These are phyloP conservation scores for Mesochorus sp. DNA, from an alignment of 2,888 invertebrate species.

Conservation along the genomic window DNA sequence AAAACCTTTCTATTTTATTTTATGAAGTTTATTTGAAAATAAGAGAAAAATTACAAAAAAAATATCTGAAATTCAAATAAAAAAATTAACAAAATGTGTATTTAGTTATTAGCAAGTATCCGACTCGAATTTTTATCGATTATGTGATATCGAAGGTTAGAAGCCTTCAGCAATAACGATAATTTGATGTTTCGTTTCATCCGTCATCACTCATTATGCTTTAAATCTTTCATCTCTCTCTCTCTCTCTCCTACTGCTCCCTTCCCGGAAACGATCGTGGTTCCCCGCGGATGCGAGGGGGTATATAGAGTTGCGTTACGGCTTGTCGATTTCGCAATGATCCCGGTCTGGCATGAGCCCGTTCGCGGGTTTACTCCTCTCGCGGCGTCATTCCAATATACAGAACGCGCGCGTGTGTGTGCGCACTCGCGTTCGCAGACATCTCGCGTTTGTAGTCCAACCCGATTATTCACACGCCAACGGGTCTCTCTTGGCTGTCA, in stretches of 20 bases:
- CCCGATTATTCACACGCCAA: constrained; percentile 66
- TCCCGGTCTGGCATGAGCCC: constrained; percentile 42
- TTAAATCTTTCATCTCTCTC: constrained; percentile 46
- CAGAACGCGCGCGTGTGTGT: not conserved
- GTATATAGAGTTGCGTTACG: constrained; percentile 44
- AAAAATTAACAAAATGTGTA: not conserved
- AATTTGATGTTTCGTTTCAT: constrained; percentile 62
- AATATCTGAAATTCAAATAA: not conserved
- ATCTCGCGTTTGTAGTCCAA: constrained; percentile 62
- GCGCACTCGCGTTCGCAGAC: constrained; percentile 50
- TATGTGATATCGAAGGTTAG: constrained; percentile 20
- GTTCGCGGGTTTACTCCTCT: constrained; percentile 37
- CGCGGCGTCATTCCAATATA: constrained; percentile 3
- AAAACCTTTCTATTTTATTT: too few relatives aligned
- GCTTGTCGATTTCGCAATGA: constrained; percentile 61
- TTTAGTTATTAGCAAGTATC: too few relatives aligned
- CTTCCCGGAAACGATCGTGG: not conserved
- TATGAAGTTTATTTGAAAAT: too few relatives aligned
- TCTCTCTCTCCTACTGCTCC: constrained; percentile 5
- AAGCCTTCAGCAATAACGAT: constrained; percentile 51
- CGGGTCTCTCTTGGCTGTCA: constrained; percentile 63
- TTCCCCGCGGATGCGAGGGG: constrained; percentile 24
- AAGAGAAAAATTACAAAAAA: too few relatives aligned
- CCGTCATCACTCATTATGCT: constrained; percentile 60
- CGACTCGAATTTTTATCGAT: constrained; percentile 26